phyloP scores from a whole-genome alignment of 2,113 vertebrate species.

The Bubo blakistoni region DNA sequence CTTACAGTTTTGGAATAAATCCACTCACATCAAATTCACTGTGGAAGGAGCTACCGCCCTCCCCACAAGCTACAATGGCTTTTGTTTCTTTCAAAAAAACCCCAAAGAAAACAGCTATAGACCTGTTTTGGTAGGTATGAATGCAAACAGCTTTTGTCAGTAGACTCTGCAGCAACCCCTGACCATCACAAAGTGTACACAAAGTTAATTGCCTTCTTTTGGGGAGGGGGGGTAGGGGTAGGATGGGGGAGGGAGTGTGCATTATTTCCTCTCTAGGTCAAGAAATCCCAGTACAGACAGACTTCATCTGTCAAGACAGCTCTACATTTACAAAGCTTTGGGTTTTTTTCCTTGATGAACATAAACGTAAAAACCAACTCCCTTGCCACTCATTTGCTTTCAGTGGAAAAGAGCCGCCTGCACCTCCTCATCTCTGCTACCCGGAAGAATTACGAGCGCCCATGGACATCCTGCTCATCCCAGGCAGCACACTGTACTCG shows the following conservation, averaged over 20 bases:
- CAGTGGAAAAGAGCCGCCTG: neutral
- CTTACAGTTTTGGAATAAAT: neutral
- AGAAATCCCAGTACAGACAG: neutral
- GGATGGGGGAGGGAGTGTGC: no score
- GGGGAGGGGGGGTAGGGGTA: no score
- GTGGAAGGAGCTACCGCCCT: neutral
- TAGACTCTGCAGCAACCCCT: neutral
- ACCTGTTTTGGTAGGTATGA: neutral
- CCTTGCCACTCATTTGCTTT: neutral
- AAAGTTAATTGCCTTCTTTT: neutral
- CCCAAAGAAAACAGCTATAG: neutral
- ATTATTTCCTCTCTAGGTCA: neutral
- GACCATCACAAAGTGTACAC: neutral
- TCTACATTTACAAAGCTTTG: neutral
- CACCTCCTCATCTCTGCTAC: neutral
- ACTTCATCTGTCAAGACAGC: neutral
- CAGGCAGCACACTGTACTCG: neutral
- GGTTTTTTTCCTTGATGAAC: neutral
- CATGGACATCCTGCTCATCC: neutral
- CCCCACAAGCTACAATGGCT: neutral
- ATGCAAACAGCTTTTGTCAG: neutral
- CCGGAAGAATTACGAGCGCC: neutral
- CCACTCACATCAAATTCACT: neutral
- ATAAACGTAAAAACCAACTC: fast-evolving
- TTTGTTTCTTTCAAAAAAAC: neutral